These are phyloP conservation scores for Cassiopea xamachana DNA, from an alignment of 30 jellyfish, hydroid and myxozoan genomes.

Conservation along the genomic window DNA sequence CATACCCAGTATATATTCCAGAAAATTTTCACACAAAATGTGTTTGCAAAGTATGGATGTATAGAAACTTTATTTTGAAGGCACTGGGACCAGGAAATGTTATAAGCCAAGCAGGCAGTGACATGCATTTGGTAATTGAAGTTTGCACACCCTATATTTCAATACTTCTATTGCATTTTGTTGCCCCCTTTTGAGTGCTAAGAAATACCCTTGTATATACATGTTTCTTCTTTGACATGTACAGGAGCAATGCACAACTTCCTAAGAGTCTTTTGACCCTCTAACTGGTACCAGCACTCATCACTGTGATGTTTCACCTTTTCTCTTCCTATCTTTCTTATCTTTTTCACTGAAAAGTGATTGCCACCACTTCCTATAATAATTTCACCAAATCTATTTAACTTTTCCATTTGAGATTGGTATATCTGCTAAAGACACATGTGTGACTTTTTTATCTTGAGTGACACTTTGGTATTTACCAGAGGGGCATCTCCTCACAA, in stretches of 20 bases:
- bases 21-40: too few species aligned
- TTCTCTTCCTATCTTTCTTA: constrained; percentile 1
- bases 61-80: neutral
- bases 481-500: neutral
- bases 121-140: neutral
- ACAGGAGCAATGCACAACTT: constrained; percentile 58
- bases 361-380: neutral
- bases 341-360: neutral
- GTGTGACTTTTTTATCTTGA: too few species aligned
- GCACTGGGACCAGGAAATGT: neutral
- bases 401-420: neutral
- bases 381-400: neutral
- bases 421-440: too few species aligned
- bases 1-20: too few species aligned
- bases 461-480: too few species aligned
- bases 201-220: neutral
- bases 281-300: constrained; percentile 66
- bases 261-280: constrained; percentile 71
- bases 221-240: neutral
- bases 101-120: neutral
- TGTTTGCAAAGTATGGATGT: too few species aligned
- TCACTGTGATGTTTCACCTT: constrained; percentile 62
- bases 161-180: too few species aligned
- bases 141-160: too few species aligned
- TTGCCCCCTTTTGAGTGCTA: neutral